Conservation (phyloP, 2,797 vertebrate genomes). For the Megaceryle alcyon region DNA sequence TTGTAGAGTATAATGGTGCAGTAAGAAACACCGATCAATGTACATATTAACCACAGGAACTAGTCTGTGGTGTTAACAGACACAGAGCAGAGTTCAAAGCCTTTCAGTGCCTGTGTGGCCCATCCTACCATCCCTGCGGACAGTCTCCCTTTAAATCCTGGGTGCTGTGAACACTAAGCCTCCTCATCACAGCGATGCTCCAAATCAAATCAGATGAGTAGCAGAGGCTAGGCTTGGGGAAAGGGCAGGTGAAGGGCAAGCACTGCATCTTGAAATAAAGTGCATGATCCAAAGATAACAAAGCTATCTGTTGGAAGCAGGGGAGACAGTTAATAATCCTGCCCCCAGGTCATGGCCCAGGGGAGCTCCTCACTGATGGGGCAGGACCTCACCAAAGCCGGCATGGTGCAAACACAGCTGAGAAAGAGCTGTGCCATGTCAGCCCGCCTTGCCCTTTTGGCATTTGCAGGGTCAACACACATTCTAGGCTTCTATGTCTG, state of each 20-base stretch:
- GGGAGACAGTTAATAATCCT: neutral
- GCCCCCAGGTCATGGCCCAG: neutral
- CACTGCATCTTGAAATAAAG: neutral
- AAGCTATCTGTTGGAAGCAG: neutral
- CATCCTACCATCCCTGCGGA: neutral
- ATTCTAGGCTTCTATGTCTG: neutral
- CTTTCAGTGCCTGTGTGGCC: neutral
- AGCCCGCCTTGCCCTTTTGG: neutral
- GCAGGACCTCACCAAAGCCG: neutral
- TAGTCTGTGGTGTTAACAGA: neutral
- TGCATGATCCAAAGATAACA: neutral
- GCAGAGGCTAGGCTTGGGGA: neutral
- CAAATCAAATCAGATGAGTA: neutral
- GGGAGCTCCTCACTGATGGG: neutral
- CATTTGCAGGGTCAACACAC: fast-evolving
- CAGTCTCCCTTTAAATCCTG: neutral
- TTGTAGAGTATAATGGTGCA: neutral
- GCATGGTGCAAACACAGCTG: neutral
- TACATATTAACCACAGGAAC: neutral
- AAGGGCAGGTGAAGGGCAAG: neutral
- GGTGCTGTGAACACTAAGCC: fast-evolving
- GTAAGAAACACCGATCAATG: neutral
- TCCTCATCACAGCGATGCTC: neutral
- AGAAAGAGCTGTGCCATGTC: fast-evolving
- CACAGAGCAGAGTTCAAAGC: neutral